Conservation (phyloP, 2,113 vertebrate species). For the Pungitius pungitius region DNA sequence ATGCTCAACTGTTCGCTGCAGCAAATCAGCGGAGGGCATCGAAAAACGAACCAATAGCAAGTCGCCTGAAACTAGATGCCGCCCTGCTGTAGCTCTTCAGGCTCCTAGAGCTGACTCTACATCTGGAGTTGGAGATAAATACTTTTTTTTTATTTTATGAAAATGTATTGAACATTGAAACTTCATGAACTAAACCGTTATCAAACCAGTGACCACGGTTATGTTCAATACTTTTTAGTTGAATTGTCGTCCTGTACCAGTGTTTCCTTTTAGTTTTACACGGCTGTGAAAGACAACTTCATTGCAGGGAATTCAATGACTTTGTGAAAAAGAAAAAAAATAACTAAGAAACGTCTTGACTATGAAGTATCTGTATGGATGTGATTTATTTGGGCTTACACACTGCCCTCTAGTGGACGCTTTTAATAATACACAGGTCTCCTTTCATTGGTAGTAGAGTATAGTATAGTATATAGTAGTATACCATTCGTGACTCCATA, state of each 20-base stretch:
- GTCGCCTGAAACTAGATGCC: slow-evolving; percentile 55
- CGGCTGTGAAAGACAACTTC: not conserved
- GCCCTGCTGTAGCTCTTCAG: not conserved
- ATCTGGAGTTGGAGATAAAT: not conserved
- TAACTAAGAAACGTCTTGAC: not conserved
- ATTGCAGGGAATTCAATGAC: not conserved
- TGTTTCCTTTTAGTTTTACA: not conserved
- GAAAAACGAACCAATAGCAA: slow-evolving; percentile 67
- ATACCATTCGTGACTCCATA: not conserved
- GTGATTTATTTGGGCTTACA: slow-evolving; percentile 1
- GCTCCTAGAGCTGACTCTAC: not conserved
- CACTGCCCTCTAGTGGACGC: slow-evolving; percentile 59
- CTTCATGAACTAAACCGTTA: not conserved
- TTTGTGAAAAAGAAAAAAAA: not conserved
- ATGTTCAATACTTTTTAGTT: not conserved
- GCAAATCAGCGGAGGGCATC: slow-evolving; percentile 69
- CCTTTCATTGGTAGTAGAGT: slow-evolving; percentile 47
- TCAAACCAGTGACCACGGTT: not conserved
- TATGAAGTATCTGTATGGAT: not conserved
- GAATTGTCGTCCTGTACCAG: too few species aligned
- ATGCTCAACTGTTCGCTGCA: slow-evolving; percentile 36
- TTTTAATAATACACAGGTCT: slow-evolving; percentile 51
- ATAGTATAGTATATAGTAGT: too few species aligned
- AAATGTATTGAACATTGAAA: not conserved
- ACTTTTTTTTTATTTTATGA: not conserved